Evolutionary conservation across 2,113 vertebrate species (phyloP), one percentile per base, ranked within the genome.

Genomic region (Madoqua kirkii): DNA sequence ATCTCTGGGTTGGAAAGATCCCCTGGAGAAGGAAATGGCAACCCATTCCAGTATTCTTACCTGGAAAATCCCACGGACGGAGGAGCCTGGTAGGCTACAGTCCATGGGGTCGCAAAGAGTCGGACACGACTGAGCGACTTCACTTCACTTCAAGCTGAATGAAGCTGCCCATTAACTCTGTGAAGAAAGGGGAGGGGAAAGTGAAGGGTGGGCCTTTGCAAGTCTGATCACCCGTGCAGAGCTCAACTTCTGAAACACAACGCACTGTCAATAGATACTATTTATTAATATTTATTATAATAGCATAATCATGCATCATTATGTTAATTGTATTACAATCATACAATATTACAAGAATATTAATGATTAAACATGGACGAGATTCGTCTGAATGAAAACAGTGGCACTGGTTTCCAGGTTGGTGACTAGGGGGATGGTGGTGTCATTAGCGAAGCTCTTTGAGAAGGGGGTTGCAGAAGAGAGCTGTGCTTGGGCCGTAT

Each of bases 381-480:
- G 60, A 79, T 7, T 48, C 50, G 23, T 54, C 36, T 88, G 78
- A 88, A 74, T 78, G 78, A 7, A 82, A 60, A 45, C 19, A 64
- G 59, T 8, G 60, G 57, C 23, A 33, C 50, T 11, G 21, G 50
- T 78, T 82, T 89, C 78, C 67, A 50, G 55, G 48, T 36, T 76
- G 40, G 55, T 13, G 10, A 81, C 33, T 40, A 50, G 50, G 74
- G 45, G 33, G 57, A 48, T 4, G 76, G 84, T 12, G 40, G 7
- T 57, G 48, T 71, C 54, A 9, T 59, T 40, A 59, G 89, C 1
- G 48, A 91, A n/a, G 23, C 5, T 36, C 0, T 0, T 11, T 0
- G 27, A 43, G 59, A 43, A 52, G 11, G 0, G 54, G 33, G 2
- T 23, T 84, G 59, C 19, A 15, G 45, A 23, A 40, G 74, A 74